Evolutionary conservation across 2,113 vertebrate species (phyloP).

Genomic region (Tychaedon coryphoeus): DNA sequence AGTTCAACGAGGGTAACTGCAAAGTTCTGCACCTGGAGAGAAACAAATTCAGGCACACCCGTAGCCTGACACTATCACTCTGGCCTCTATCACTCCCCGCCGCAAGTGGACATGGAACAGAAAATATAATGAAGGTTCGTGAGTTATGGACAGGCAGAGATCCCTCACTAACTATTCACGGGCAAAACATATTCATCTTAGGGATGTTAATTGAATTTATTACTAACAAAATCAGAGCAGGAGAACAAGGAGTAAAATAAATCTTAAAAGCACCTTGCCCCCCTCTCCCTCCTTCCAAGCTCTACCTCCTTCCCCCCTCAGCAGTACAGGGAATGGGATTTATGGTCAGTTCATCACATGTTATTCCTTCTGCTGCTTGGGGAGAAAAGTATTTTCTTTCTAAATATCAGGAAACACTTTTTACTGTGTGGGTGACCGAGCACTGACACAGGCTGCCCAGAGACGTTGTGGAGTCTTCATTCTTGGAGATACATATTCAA

Average conservation of each 20-base stretch:
- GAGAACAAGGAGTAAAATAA: background rate
- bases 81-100: background rate
- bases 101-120: background rate
- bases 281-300: background rate
- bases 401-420: background rate
- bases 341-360: background rate
- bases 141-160: background rate
- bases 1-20: background rate
- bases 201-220: background rate
- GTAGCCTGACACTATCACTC: background rate
- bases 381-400: background rate
- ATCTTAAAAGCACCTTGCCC: background rate
- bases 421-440: background rate
- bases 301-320: background rate
- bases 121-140: background rate
- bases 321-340: background rate
- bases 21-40: background rate
- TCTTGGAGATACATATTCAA: background rate
- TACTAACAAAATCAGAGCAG: background rate
- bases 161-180: background rate
- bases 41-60: background rate
- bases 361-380: background rate
- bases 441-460: background rate
- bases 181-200: background rate
- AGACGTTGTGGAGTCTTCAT: background rate